Base-by-base conservation (phyloP, 2,888 invertebrate species). In the Pecten maximus region DNA sequence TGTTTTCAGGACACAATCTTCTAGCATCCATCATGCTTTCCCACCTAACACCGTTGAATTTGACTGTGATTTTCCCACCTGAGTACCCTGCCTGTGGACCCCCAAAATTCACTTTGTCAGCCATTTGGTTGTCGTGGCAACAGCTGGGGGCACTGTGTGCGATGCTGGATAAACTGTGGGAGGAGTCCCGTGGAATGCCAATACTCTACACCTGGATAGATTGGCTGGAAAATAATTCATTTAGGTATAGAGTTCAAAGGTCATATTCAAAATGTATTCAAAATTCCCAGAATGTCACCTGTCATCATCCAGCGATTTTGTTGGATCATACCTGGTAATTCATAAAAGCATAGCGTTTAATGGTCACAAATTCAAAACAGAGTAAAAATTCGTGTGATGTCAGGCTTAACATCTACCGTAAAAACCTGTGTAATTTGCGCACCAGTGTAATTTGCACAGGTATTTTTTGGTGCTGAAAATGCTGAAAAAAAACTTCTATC, bases 131-230 rank as follows among this genome's bases (percentile, higher is more conserved):
- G 54, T 93, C 92, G 19, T 91, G 92, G 3, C 50, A 89, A 12
- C 95, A 96, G 90, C 91, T 95, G 40, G 92, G 93, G 2, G 89
- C 93, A 3, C 90, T 95, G 87, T 95, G 95, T 92, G 90, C 88
- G n/a, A 92, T 93, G 90, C 91, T 96, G 88, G 95, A 95, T 87
- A 90, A 50, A 48, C 60, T 95, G 44, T 96, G 95, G 95, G 87
- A 91, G 40, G 92, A 93, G 23, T 89, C 88, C 0, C 89, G 89
- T 16, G 93, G 93, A 1, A 94, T 95, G 93, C 95, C 95, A 2
- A 92, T 96, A 44, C 87, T 96, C 2, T 95, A 93, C 90, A 94
- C 94, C 10, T 96, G 96, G 96, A 91, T 95, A 15, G 94, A 95
- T 89, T 96, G 95, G 95, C 90, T 96, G 40, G 94, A 96, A 88